These are phyloP conservation scores for Clarias batrachus DNA, from an alignment of 2,113 vertebrate genomes.

Conservation along the genomic window DNA sequence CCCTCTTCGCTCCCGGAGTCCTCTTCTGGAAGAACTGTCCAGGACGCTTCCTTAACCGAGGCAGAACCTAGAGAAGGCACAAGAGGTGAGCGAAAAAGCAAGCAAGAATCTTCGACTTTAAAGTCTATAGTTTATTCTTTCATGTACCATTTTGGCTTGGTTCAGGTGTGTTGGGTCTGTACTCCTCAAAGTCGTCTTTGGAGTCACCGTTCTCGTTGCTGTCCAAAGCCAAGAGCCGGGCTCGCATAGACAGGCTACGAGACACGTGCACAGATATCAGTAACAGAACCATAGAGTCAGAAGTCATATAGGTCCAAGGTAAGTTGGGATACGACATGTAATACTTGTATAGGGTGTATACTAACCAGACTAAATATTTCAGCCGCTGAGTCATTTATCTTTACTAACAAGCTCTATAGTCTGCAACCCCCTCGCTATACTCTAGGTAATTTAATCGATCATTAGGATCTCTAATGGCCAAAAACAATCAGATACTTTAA, in stretches of 20 bases:
- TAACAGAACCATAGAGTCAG: background rate
- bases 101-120: background rate
- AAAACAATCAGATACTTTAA: background rate
- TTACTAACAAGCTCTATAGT: background rate
- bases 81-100: slow-evolving; percentile 8
- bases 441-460: background rate
- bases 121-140: background rate
- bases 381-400: background rate
- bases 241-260: slow-evolving; percentile 71
- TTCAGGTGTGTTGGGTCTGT: slow-evolving; percentile 67
- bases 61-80: slow-evolving; percentile 55
- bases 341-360: background rate
- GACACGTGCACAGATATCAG: background rate
- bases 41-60: slow-evolving; percentile 62
- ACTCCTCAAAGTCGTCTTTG: slow-evolving; percentile 76
- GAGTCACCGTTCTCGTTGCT: slow-evolving; percentile 74
- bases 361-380: background rate
- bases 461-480: background rate
- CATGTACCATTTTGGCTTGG: slow-evolving; percentile 74
- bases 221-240: slow-evolving; percentile 78
- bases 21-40: slow-evolving; percentile 65
- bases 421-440: background rate
- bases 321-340: background rate
- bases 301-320: background rate
- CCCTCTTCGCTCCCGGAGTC: slow-evolving; percentile 63